These are phyloP conservation scores for Chaunax sp. DNA, from an alignment of 2,797 vertebrate species.

Conservation along the genomic window DNA sequence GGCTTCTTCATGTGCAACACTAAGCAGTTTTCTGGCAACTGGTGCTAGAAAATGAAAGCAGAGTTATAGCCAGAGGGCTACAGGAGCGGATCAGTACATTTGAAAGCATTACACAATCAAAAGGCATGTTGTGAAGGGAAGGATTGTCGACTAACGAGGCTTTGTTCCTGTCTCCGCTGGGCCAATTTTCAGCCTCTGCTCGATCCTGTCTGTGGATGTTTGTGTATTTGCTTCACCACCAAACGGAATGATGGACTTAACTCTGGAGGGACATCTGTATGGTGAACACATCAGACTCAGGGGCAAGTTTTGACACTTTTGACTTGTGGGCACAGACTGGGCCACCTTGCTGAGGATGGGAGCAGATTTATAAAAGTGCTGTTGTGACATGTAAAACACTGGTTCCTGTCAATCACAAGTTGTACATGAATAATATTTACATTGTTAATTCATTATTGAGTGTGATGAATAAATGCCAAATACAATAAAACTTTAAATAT, in stretches of 20 bases:
- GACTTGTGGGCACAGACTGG: no score
- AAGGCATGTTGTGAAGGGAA: not conserved
- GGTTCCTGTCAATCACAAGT: no score
- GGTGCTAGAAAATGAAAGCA: not conserved
- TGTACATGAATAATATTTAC: no score
- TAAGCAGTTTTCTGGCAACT: not conserved
- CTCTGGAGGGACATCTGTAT: not conserved
- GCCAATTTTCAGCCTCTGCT: not conserved
- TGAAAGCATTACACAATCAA: not conserved
- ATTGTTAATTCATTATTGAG: not conserved
- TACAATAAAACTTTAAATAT: not conserved
- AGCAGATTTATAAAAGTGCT: no score
- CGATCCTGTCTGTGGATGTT: not conserved
- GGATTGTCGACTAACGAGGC: not conserved
- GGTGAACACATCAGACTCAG: not conserved
- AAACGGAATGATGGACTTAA: not conserved
- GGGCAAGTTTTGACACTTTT: not conserved
- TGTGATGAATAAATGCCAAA: not conserved
- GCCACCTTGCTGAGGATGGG: no score
- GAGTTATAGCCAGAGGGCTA: not conserved
- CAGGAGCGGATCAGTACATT: slow-evolving; percentile 12
- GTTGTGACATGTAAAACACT: no score
- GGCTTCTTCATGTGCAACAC: slow-evolving; percentile 4
- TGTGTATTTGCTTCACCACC: not conserved
- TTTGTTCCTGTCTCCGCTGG: not conserved